Evolutionary conservation across 2,888 invertebrate species (phyloP).

Genomic region (Ceratothoa steindachneri): DNA sequence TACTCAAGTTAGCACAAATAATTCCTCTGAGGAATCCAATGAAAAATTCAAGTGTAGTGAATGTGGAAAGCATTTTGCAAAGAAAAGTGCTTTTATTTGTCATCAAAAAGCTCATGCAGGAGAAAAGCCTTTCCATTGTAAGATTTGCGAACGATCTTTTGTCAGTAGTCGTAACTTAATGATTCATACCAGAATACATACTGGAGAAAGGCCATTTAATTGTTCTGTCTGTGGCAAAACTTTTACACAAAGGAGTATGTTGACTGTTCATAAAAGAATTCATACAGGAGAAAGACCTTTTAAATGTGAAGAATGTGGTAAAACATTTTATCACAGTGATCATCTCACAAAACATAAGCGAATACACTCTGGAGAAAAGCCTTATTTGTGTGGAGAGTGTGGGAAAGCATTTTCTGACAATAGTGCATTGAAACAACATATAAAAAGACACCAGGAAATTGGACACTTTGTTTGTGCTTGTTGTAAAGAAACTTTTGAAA

Average conservation of each 20-base stretch:
- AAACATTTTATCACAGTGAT: conserved; percentile 42
- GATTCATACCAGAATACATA: conserved; percentile 39
- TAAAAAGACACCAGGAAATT: conserved; percentile 34
- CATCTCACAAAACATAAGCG: conserved; percentile 39
- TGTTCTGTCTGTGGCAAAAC: conserved; percentile 38
- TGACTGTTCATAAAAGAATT: conserved; percentile 35
- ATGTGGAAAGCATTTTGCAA: conserved; percentile 36
- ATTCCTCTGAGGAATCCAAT: conserved; percentile 17
- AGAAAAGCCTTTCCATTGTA: conserved; percentile 35
- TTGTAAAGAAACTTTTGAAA: conserved; percentile 36
- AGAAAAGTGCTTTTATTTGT: conserved; percentile 28
- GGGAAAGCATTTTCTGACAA: conserved; percentile 40
- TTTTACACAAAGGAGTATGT: conserved; percentile 38
- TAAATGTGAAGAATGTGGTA: conserved; percentile 40
- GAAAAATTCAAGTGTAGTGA: conserved; percentile 30
- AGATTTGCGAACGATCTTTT: conserved; percentile 32
- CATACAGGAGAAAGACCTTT: conserved; percentile 45
- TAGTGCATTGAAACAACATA: conserved; percentile 39
- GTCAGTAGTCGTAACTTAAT: conserved; percentile 38
- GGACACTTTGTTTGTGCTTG: conserved; percentile 32
- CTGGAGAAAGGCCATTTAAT: conserved; percentile 34
- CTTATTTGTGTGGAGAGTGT: conserved; percentile 35
- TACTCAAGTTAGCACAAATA: conserved; percentile 14
- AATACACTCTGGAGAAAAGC: conserved; percentile 39
- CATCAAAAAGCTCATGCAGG: conserved; percentile 40